phyloP scores from a whole-genome alignment of 2,113 vertebrate species.

The Oryzias woworae region DNA sequence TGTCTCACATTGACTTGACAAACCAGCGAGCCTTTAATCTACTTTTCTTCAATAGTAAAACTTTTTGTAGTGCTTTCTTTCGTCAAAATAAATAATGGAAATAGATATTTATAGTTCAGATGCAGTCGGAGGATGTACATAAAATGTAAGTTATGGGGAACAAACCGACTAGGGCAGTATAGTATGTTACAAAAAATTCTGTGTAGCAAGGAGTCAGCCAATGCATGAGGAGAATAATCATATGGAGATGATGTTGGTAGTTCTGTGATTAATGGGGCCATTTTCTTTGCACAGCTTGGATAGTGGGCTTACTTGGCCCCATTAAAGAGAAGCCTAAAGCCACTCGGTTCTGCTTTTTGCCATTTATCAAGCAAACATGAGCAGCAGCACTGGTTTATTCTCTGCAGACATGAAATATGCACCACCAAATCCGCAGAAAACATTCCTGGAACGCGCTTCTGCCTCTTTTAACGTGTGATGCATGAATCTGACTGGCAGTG shows the following conservation, averaged over 20 bases:
- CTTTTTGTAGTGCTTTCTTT: slow-evolving; percentile 49
- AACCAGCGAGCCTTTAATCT: slow-evolving; percentile 66
- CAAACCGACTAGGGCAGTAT: not conserved
- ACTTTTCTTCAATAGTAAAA: slow-evolving; percentile 55
- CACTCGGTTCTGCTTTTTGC: slow-evolving; percentile 44
- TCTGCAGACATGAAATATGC: slow-evolving; percentile 30
- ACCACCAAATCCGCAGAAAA: slow-evolving; percentile 16
- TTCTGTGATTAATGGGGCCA: slow-evolving; percentile 73
- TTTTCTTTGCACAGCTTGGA: slow-evolving; percentile 71
- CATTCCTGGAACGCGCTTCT: slow-evolving; percentile 2
- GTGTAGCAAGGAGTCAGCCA: slow-evolving; percentile 47
- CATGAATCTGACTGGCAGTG: not conserved
- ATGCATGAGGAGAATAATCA: slow-evolving; percentile 66
- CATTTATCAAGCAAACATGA: slow-evolving; percentile 65
- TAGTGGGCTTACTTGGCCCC: slow-evolving; percentile 70
- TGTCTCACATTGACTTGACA: slow-evolving; percentile 38
- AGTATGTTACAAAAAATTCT: slow-evolving; percentile 58
- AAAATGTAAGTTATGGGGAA: slow-evolving; percentile 41
- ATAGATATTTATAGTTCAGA: slow-evolving; percentile 7
- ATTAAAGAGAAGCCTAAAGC: slow-evolving; percentile 69
- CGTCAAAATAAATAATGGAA: slow-evolving; percentile 42
- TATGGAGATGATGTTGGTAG: slow-evolving; percentile 70
- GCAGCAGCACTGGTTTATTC: slow-evolving; percentile 38
- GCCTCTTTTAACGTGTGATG: slow-evolving; percentile 13
- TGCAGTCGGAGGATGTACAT: slow-evolving; percentile 54